Percentiles rank a stretch among this genome's conserved stretches.
phyloP scores from a whole-genome alignment of 1,140 invertebrate genomes.

The Geopemphigus sp. region DNA sequence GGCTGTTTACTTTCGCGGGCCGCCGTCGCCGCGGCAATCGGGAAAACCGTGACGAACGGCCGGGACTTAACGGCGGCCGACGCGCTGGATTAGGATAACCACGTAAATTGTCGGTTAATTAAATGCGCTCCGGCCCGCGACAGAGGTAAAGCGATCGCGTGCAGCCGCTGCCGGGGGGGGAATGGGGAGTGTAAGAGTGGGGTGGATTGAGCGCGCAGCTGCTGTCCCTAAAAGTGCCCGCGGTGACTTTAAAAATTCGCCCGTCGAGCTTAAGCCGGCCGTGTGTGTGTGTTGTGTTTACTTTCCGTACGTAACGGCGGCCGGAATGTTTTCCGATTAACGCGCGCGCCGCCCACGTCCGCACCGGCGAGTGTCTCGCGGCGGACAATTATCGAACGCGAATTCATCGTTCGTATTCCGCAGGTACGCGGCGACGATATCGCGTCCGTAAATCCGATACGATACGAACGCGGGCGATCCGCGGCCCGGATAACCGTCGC shows the following conservation, averaged over 20 bases:
- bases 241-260: background rate
- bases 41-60: slow-evolving; percentile 38
- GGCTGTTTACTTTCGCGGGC: slow-evolving; percentile 43
- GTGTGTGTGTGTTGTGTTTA: background rate
- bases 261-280: background rate
- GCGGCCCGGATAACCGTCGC: no score
- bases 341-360: no score
- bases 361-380: no score
- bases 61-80: background rate
- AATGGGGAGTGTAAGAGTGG: no score
- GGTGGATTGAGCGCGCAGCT: no score
- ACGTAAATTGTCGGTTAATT: slow-evolving; percentile 42
- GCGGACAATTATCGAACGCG: no score
- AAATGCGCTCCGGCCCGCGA: background rate
- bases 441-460: no score
- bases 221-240: background rate
- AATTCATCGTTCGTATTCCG: no score
- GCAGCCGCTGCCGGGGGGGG: no score
- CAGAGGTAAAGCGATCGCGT: no score
- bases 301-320: background rate
- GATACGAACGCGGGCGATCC: no score
- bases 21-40: background rate
- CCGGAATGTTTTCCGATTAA: background rate
- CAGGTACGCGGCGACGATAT: no score
- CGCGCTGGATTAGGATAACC: slow-evolving; percentile 39